Conservation (phyloP, 1,140 invertebrate species). For the Panagrolaimus sp. region DNA sequence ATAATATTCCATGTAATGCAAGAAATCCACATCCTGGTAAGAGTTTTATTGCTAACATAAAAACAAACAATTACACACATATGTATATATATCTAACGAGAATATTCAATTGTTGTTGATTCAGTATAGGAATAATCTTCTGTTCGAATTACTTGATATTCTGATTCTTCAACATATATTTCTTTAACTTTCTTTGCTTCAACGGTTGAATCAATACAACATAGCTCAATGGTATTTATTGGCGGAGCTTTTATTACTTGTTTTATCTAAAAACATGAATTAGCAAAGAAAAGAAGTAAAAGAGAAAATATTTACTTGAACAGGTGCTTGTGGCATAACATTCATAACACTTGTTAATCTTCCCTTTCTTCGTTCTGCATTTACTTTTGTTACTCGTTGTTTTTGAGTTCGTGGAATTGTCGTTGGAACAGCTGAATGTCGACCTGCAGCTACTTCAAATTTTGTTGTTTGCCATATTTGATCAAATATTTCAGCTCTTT, state of each 20-base stretch:
- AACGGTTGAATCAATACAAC: conserved; percentile 10
- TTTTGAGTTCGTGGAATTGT: conserved; percentile 8
- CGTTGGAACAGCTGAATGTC: conserved; percentile 19
- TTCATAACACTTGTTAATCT: conserved; percentile 9
- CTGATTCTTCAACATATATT: conserved; percentile 13
- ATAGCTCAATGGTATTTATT: conserved; percentile 17
- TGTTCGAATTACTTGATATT: conserved; percentile 1
- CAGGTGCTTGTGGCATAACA: conserved; percentile 11
- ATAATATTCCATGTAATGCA: conserved; percentile 98
- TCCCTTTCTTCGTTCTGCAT: not conserved
- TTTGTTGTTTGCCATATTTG: conserved; percentile 24
- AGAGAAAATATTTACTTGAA: not conserved
- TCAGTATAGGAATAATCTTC: conserved; percentile 4
- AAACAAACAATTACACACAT: not conserved
- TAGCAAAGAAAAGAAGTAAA: not conserved
- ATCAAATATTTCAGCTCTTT: conserved; percentile 19
- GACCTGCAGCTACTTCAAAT: conserved; percentile 22
- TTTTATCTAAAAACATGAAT: not conserved
- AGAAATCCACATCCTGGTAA: conserved; percentile 85
- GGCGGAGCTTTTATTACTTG: conserved; percentile 20
- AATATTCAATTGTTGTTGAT: conserved; percentile 11
- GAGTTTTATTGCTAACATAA: conserved; percentile 6
- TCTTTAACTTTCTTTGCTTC: conserved; percentile 19
- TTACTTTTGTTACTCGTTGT: not conserved
- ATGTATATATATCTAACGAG: no score